Conservation (phyloP, 2,797 vertebrate species). For the Cottoperca gobio region DNA sequence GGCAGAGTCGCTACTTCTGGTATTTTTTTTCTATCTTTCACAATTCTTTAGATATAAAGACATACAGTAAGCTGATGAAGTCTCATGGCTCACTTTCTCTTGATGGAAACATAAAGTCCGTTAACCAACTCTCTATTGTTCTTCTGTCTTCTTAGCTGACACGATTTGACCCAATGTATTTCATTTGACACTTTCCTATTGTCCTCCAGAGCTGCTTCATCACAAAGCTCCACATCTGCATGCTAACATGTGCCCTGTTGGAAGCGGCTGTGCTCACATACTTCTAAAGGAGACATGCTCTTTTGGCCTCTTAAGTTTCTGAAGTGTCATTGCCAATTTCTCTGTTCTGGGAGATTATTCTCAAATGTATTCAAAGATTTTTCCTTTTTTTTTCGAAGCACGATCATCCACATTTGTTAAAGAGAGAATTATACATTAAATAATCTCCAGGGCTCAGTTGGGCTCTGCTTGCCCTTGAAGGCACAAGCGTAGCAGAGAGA, state of each 20-base stretch:
- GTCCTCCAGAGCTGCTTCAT: constrained; percentile 33
- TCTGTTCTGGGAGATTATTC: constrained; percentile 63
- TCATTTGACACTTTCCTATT: constrained; percentile 39
- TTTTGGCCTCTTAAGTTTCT: constrained; percentile 62
- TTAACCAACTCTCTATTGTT: constrained; percentile 14
- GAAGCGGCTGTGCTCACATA: constrained; percentile 25
- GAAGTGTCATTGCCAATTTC: constrained; percentile 52
- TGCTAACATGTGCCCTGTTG: constrained; percentile 30
- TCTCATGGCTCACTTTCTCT: constrained; percentile 3
- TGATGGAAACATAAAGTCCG: background rate
- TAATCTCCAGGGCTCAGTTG: constrained; percentile 69
- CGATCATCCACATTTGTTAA: constrained; percentile 69
- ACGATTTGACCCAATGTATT: constrained; percentile 28
- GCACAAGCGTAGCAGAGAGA: constrained; percentile 47
- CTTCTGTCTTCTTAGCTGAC: constrained; percentile 43
- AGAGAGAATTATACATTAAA: constrained; percentile 84
- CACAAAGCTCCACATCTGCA: constrained; percentile 44
- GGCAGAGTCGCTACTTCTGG: background rate
- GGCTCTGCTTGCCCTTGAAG: constrained; percentile 71
- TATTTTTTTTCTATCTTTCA: background rate
- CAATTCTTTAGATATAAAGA: background rate
- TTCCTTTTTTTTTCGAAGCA: constrained; percentile 62
- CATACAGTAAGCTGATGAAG: background rate
- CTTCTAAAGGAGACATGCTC: constrained; percentile 51
- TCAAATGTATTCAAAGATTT: constrained; percentile 67